phyloP scores from a whole-genome alignment of 2,113 vertebrate species.

The Leptodactylus fuscus region DNA sequence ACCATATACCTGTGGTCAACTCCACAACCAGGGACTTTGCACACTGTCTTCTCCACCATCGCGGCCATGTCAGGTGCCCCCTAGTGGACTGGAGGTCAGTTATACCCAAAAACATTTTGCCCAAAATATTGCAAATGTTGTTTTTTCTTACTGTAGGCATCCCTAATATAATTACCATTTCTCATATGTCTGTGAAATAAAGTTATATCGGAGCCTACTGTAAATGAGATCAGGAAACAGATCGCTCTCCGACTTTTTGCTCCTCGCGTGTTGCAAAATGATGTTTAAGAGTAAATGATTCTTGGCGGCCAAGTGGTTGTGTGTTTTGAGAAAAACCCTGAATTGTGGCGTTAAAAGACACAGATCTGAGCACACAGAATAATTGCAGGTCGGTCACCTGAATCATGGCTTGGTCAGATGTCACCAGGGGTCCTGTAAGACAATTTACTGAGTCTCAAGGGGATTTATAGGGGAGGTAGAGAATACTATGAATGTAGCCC shows the following conservation, averaged over 20 bases:
- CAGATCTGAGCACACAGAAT: not conserved
- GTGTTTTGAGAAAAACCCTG: not conserved
- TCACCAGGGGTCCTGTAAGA: not conserved
- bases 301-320: not conserved
- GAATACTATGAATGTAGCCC: not conserved
- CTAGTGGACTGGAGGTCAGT: too few species aligned
- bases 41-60: too few species aligned
- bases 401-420: not conserved
- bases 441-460: slow-evolving; percentile 19
- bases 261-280: not conserved
- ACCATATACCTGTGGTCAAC: too few species aligned
- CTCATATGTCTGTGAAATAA: too few species aligned
- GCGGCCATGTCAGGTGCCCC: too few species aligned
- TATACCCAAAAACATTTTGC: too few species aligned
- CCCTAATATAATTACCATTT: too few species aligned
- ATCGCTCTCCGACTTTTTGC: not conserved
- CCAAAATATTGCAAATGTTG: too few species aligned
- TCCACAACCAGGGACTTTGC: too few species aligned
- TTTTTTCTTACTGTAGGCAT: too few species aligned
- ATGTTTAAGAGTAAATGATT: not conserved
- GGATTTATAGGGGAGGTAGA: not conserved
- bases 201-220: too few species aligned
- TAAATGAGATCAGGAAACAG: not conserved
- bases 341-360: not conserved
- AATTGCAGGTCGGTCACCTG: slow-evolving; percentile 13